A percentile compares a stretch with the other conserved stretches of the same genome.
phyloP scores from a whole-genome alignment of 2,888 invertebrate genomes.

The Leptopilina myrica region DNA sequence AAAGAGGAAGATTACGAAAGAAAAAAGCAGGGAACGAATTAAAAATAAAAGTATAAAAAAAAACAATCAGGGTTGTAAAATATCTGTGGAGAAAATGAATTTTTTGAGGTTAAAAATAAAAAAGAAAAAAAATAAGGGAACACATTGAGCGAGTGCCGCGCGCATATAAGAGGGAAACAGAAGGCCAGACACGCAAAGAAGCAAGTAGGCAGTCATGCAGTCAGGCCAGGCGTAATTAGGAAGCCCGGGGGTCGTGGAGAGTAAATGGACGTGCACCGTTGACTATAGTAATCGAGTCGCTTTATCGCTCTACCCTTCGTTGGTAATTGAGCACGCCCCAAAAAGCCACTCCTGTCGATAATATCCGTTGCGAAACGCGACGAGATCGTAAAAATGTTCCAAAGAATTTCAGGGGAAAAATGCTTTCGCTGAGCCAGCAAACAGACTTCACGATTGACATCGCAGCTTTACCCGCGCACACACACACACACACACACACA shows the following conservation, averaged over 20 bases:
- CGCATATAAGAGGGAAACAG: slow-evolving; percentile 32
- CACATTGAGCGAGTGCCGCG: slow-evolving; percentile 46
- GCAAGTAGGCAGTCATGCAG: slow-evolving; percentile 3
- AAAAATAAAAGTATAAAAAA: background rate
- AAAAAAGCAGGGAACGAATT: no score
- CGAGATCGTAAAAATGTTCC: slow-evolving; percentile 17
- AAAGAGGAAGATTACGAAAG: no score
- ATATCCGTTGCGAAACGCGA: slow-evolving; percentile 56
- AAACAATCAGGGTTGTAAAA: slow-evolving; percentile 28
- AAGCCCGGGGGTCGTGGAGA: slow-evolving; percentile 43
- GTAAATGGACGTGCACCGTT: slow-evolving; percentile 53
- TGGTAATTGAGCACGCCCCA: slow-evolving; percentile 61
- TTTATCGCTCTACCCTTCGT: slow-evolving; percentile 61
- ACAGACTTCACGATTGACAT: slow-evolving; percentile 25
- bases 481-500: no score
- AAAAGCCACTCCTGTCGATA: slow-evolving; percentile 59
- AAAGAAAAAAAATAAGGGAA: slow-evolving; percentile 13
- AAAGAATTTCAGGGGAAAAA: slow-evolving; percentile 30
- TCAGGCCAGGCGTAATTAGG: slow-evolving; percentile 42
- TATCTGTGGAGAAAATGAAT: slow-evolving; percentile 46
- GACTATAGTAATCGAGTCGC: slow-evolving; percentile 61
- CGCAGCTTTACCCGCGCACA: background rate
- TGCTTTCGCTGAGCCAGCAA: slow-evolving; percentile 32
- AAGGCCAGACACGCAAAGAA: slow-evolving; percentile 50
- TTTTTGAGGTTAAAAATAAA: slow-evolving; percentile 46